Percentiles rank a stretch among this genome's conserved stretches.
phyloP scores from a whole-genome alignment of 2,113 vertebrate species.

The Piliocolobus tephrosceles region DNA sequence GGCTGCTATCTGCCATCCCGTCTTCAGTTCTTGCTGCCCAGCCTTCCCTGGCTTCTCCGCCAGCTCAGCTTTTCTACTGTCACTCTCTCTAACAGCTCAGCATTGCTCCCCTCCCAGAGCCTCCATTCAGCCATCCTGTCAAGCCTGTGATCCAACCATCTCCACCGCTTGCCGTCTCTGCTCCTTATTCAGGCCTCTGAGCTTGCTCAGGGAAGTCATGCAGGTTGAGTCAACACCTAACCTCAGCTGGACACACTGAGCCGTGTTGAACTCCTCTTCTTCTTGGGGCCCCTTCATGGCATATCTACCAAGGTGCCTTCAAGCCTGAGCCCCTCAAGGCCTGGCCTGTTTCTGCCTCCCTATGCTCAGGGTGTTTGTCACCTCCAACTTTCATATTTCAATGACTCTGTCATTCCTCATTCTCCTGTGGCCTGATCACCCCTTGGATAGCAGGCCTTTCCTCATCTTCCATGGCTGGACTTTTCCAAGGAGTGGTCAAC shows the following conservation, averaged over 20 bases:
- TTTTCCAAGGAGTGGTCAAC: neutral
- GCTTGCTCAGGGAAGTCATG: neutral
- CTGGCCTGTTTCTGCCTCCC: neutral
- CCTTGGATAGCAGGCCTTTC: too few relatives aligned
- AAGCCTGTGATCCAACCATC: neutral
- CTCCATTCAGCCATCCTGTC: neutral
- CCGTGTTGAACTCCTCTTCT: neutral
- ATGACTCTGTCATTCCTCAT: neutral
- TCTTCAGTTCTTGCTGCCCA: neutral
- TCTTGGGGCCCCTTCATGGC: neutral
- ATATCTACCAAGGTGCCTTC: neutral
- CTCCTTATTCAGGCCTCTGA: neutral
- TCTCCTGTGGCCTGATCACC: neutral
- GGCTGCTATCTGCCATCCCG: neutral
- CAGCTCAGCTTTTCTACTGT: neutral
- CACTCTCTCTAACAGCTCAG: neutral
- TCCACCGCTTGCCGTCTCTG: neutral
- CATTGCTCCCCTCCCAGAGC: neutral
- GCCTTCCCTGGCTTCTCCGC: neutral
- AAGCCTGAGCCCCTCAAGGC: neutral
- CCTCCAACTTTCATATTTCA: neutral
- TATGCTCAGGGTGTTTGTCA: neutral
- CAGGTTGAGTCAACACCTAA: neutral
- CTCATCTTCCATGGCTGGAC: neutral
- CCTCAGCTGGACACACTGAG: neutral